Evolutionary conservation across 2,113 vertebrate genomes (phyloP), one percentile per base, ranked within the genome.

Genomic region (Cyanoramphus novaezelandiae): DNA sequence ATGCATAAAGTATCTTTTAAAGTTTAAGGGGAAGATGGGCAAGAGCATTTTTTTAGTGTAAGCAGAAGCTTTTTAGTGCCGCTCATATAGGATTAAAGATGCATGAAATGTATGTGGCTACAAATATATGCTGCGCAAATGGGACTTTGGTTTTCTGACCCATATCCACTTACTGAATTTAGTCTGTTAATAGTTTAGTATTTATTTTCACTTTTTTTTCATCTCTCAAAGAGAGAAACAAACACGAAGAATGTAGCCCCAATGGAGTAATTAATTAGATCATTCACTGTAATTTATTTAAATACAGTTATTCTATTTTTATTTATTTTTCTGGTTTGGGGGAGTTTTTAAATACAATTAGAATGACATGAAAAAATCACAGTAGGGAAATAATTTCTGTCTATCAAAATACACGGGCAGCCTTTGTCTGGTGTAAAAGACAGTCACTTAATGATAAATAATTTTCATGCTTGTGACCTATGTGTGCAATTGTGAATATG

Each of bases 261-360:
- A 95, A 90, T 95, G 93, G 95, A 98, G 97, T 97, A 97, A 98
- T 97, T 98, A 98, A 98, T 98, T 98, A 97, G 83, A 95, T 97
- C 71, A 95, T 97, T 98, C 90, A 90, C 92, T 97, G 92, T 96
- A 94, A 93, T 97, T 97, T 95, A 93, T 96, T 97, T 96, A 93
- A 97, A 91, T 97, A 91, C 21, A 68, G 57, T 79, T 77, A 76
- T 90, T 82, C 79, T 92, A 72, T 71, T 92, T 96, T 13, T 89
- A 86, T 97, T 96, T 95, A 24, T 71, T 63, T 64, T 92, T 46
- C 60, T 82, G 15, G 64, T 97, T 96, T 93, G 65, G 12, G 68
- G 35, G 33, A 65, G 39, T 69, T 67, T 91, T 93, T 55, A 97
- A 94, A 82, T 86, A 62, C 39, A 84, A 23, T 90, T 94, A 97